Conservation (phyloP, 2,888 invertebrate species). For the Vesta saturnalis region DNA sequence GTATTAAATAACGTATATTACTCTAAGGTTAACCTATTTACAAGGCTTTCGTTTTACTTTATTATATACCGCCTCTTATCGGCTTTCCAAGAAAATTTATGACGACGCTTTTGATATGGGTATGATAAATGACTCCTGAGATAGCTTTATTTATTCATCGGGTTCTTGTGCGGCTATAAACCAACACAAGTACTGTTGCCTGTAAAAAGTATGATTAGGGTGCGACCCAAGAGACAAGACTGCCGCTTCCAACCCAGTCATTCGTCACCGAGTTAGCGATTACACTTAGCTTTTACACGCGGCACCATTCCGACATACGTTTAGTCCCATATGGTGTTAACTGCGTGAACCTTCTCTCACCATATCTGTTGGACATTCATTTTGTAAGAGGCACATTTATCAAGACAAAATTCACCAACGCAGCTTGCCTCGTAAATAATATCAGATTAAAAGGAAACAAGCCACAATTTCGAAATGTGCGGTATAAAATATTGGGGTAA, state of each 20-base stretch:
- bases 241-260: slow-evolving; percentile 38
- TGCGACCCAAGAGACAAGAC: slow-evolving; percentile 47
- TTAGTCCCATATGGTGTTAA: slow-evolving; percentile 37
- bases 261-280: slow-evolving; percentile 41
- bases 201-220: slow-evolving; percentile 51
- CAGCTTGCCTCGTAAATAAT: slow-evolving; percentile 42
- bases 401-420: slow-evolving; percentile 32
- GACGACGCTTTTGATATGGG: slow-evolving; percentile 66
- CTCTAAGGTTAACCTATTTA: slow-evolving; percentile 56
- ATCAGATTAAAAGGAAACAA: slow-evolving; percentile 45
- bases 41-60: slow-evolving; percentile 56
- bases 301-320: slow-evolving; percentile 31
- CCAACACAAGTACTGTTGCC: slow-evolving; percentile 50
- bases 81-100: slow-evolving; percentile 63
- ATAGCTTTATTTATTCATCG: slow-evolving; percentile 72
- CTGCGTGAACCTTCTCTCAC: slow-evolving; percentile 31
- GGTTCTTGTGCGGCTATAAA: slow-evolving; percentile 59
- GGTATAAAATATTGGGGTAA: slow-evolving; percentile 51
- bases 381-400: slow-evolving; percentile 35
- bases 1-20: slow-evolving; percentile 47
- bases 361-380: slow-evolving; percentile 32
- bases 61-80: slow-evolving; percentile 55
- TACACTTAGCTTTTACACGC: slow-evolving; percentile 30
- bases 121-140: slow-evolving; percentile 70
- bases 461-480: slow-evolving; percentile 44